Base-by-base conservation (phyloP, 53 echinoderm and acorn worm species). In the Temnopleurus reevesii region DNA sequence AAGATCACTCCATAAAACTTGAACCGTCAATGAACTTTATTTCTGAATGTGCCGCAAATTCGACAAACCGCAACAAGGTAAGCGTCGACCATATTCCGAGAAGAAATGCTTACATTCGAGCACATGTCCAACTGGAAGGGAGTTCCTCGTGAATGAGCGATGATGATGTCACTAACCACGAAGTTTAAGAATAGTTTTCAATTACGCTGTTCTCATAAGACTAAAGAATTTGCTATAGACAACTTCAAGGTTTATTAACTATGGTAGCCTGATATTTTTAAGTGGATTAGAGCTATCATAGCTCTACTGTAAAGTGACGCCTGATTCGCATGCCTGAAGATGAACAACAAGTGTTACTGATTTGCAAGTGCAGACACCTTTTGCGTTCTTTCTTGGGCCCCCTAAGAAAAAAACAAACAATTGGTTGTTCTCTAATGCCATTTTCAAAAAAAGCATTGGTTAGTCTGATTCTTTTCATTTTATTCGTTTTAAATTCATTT, bases 281-380 rank as follows among this genome's bases (percentile, higher is more conserved):
- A n/a, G n/a, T n/a, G n/a, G n/a, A n/a, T n/a, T n/a, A n/a, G n/a
- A n/a, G n/a, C n/a, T n/a, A n/a, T n/a, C n/a, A n/a, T n/a, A n/a
- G n/a, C n/a, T n/a, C n/a, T n/a, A n/a, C n/a, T n/a, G n/a, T n/a
- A n/a, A n/a, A n/a, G n/a, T n/a, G n/a, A n/a, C n/a, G n/a, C n/a
- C n/a, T n/a, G n/a, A n/a, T n/a, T n/a, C n/a, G n/a, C 71, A 41
- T 2, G 71, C 21, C 71, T 71, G 41, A 71, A 71, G 71, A 21
- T n/a, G 36, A 41, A 21, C 36, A 8, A 23, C 71, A 43, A 71
- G 71, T 71, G 71, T 36, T 71, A 15, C 19, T 7, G 36, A 18
- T 71, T 71, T 71, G 71, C 71, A 71, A 71, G 71, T 71, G 71
- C 71, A 71, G 71, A 71, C 71, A 71, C 71, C 71, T 71, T 71